Evolutionary conservation across 2,888 invertebrate species (phyloP), one percentile per base, ranked within the genome.

Genomic region (Drosophila greeni): DNA sequence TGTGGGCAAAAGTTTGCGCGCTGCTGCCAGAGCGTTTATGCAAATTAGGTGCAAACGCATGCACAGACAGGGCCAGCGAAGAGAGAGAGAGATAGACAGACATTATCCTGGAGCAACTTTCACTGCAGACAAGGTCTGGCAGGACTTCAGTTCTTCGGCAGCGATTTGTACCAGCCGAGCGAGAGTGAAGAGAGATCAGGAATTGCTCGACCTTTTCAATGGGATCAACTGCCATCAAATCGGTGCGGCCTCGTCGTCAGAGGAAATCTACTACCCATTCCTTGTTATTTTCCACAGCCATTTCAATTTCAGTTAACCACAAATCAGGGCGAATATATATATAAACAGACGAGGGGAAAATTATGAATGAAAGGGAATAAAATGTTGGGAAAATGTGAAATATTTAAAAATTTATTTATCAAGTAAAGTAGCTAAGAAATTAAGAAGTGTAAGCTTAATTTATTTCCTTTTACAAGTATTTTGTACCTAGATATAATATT

Each of bases 1-100:
- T 84, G 80, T 84, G 82, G 80, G 84, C 82, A 84, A 80, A 82
- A 84, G 76, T 82, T 80, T 74, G 73, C 49, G n/a, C 77, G 83
- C 66, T 73, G 81, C 85, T 82, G 79, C 69, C 82, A 76, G 76
- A 85, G 79, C 85, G 76, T 82, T 82, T 82, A 82, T 82, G 82
- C 82, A 82, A 82, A 82, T 85, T 64, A 83, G 75, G 61, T 77
- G 72, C 75, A 81, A 79, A 79, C 79, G 76, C 82, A 81, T 75
- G 71, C 76, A 80, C 84, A 48, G 47, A 57, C 53, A 42, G 37
- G 7, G 70, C 48, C 56, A 55, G 66, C 40, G 37, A 36, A 7
- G 31, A 52, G 39, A 52, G 45, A 20, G 20, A 52, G 73, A 61
- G 75, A 68, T 70, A 72, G 82, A 76, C 82, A 75, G 83, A 84